Conservation (phyloP, 2,113 vertebrate species). For the Stictonetta naevosa region DNA sequence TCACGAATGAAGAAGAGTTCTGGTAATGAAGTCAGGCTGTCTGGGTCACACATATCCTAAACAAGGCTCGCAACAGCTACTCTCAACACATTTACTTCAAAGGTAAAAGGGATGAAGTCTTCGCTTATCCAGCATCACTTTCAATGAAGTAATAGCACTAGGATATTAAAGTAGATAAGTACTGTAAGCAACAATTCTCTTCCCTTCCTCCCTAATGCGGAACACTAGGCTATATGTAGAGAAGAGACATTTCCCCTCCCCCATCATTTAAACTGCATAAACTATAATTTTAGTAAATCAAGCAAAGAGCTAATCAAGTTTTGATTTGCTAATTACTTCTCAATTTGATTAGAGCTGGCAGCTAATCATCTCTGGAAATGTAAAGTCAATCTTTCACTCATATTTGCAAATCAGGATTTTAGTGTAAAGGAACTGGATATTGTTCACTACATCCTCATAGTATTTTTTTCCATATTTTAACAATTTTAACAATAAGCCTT, state of each 20-base stretch:
- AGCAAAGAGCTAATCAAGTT: constrained; percentile 87
- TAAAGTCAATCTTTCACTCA: constrained; percentile 84
- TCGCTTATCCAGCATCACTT: neutral
- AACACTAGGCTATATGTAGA: neutral
- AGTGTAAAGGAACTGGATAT: constrained; percentile 57
- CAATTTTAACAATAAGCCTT: constrained; percentile 48
- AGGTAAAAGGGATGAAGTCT: neutral
- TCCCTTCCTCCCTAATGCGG: neutral
- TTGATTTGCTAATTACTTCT: constrained; percentile 88
- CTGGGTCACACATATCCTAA: neutral
- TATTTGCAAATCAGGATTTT: constrained; percentile 74
- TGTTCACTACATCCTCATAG: constrained; percentile 36
- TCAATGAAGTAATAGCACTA: neutral
- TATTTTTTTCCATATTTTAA: constrained; percentile 41
- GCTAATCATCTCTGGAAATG: constrained; percentile 82
- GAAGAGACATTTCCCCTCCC: constrained; percentile 76
- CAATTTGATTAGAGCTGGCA: constrained; percentile 88
- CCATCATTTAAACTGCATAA: constrained; percentile 84
- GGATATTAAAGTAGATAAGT: neutral
- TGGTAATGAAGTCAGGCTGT: neutral
- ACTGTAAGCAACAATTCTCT: neutral
- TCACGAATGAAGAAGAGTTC: neutral
- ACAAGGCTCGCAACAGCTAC: neutral
- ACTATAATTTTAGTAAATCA: constrained; percentile 87
- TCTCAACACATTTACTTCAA: neutral